A percentile compares a stretch with the other conserved stretches of the same genome.
Conservation (phyloP, 2,888 invertebrate genomes). For the Argynnis bischoffii region DNA sequence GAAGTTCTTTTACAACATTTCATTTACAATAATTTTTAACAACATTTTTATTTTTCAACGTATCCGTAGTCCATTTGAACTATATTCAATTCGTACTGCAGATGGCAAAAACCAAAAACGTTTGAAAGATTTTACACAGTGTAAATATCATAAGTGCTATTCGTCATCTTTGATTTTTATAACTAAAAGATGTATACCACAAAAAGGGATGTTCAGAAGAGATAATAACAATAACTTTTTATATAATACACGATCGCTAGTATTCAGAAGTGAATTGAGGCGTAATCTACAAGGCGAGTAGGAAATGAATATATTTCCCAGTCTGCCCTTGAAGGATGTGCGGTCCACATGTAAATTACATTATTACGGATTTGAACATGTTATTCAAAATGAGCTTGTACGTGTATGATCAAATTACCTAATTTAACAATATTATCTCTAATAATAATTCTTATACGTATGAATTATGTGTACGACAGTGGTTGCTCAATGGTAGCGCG, state of each 20-base stretch:
- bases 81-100: too few relatives aligned
- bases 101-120: too few relatives aligned
- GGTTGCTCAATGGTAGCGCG: too few relatives aligned
- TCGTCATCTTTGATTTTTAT: neutral
- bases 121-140: too few relatives aligned
- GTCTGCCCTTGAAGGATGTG: constrained; percentile 28
- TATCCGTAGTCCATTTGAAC: too few relatives aligned
- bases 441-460: too few relatives aligned
- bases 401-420: constrained; percentile 1
- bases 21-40: too few relatives aligned
- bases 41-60: too few relatives aligned
- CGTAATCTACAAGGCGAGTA: constrained; percentile 33
- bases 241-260: constrained; percentile 28
- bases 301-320: constrained; percentile 38
- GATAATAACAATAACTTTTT: constrained; percentile 29
- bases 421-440: constrained; percentile 2
- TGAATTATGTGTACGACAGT: too few relatives aligned
- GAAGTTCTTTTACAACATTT: too few relatives aligned
- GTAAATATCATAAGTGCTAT: too few relatives aligned
- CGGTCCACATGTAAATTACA: constrained; percentile 27
- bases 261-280: constrained; percentile 27
- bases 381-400: constrained; percentile 19
- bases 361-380: constrained; percentile 23
- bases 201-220: constrained; percentile 21
- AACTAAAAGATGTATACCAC: constrained; percentile 11